Base-by-base conservation (phyloP, 2,888 invertebrate genomes). In the Lepidochrysops patricia region DNA sequence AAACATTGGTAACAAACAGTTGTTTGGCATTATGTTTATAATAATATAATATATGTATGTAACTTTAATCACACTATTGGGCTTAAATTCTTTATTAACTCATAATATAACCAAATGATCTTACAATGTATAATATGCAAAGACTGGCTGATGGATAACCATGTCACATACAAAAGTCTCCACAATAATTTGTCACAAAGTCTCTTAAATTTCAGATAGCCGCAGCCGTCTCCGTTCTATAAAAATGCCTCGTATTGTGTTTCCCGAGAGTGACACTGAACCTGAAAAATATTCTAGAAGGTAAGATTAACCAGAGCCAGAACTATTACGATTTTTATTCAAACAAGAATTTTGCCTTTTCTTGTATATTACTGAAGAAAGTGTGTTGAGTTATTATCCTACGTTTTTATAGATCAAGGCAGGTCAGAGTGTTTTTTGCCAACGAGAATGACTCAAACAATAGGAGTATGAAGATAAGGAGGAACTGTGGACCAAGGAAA, bases 271-370 rank as follows among this genome's bases (percentile, higher is more conserved):
- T 73, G 90, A 90, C 62, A 89, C 89, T 1, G 90, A 90, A 63
- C 84, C 88, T 57, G 90, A 90, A 67, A 90, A 90, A 70, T 90
- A 89, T 76, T 85, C 88, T n/a, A 81, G 89, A 70, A 76, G 89
- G 89, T 88, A 9, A 29, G 25, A n/a, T 15, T 13, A 9, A 13
- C 12, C 27, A 15, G 6, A n/a, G n/a, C n/a, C n/a, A n/a, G n/a
- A n/a, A n/a, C n/a, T n/a, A n/a, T n/a, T n/a, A n/a, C n/a, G n/a
- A n/a, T n/a, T n/a, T n/a, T n/a, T n/a, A n/a, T n/a, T n/a, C n/a
- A n/a, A n/a, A n/a, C n/a, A n/a, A n/a, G n/a, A n/a, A n/a, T n/a
- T n/a, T n/a, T n/a, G n/a, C n/a, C n/a, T n/a, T n/a, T n/a, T n/a
- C n/a, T n/a, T n/a, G n/a, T 19, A 19, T 19, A 2, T 48, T 9